Evolutionary conservation across 1,140 invertebrate species (phyloP).

Genomic region (Drosophila albomicans): DNA sequence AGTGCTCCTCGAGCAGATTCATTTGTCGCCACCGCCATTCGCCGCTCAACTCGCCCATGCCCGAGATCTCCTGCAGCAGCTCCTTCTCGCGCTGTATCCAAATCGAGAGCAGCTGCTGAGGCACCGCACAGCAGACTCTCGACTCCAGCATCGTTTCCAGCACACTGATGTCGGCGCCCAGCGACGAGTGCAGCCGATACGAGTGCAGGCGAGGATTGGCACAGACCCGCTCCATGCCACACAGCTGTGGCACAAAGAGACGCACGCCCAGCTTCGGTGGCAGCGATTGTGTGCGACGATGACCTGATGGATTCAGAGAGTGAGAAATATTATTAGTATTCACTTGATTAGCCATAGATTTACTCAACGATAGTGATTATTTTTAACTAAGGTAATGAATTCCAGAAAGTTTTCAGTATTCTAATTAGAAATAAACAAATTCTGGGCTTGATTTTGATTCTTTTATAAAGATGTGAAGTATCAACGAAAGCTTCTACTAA

Average conservation of each 20-base stretch:
- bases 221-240: constrained; percentile 86
- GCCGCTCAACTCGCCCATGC: constrained; percentile 93
- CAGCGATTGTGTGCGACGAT: constrained; percentile 93
- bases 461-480: too few species aligned
- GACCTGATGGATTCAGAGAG: constrained; percentile 78
- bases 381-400: too few species aligned
- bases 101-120: constrained; percentile 93
- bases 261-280: constrained; percentile 92
- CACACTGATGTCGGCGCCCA: constrained; percentile 95
- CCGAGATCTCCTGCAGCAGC: constrained; percentile 94
- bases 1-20: constrained; percentile 92
- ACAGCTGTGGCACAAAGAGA: constrained; percentile 92
- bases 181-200: constrained; percentile 95
- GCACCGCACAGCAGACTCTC: constrained; percentile 93
- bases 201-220: constrained; percentile 86
- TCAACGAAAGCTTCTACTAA: too few species aligned
- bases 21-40: constrained; percentile 94
- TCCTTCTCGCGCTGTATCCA: constrained; percentile 97
- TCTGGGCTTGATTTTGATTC: too few species aligned
- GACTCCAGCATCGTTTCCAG: constrained; percentile 97
- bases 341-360: too few species aligned
- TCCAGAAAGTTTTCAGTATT: too few species aligned
- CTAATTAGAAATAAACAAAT: too few species aligned
- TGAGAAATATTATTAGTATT: too few species aligned
- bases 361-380: too few species aligned